Evolutionary conservation across 2,797 vertebrate species (phyloP).

Genomic region (Oryzias dopingdopingensis): DNA sequence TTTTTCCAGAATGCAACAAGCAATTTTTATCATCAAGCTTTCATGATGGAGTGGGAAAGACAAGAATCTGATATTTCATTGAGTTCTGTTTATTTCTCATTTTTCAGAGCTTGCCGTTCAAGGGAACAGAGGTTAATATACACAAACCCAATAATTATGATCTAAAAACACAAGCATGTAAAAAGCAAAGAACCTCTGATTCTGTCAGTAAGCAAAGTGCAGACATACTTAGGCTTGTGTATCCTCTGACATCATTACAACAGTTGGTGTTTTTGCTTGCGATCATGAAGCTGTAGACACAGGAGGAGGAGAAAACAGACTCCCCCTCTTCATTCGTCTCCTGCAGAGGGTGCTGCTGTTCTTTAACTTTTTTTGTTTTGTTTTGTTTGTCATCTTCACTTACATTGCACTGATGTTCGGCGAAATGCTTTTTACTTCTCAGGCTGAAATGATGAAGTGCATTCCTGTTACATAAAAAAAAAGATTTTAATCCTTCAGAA

Average conservation of each 20-base stretch:
- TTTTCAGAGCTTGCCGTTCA: too few relatives aligned
- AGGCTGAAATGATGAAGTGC: constrained; percentile 29
- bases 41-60: too few relatives aligned
- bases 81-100: too few relatives aligned
- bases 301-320: not conserved
- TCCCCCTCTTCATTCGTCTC: constrained; percentile 39
- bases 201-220: too few relatives aligned
- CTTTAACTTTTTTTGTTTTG: constrained; percentile 40
- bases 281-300: not conserved
- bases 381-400: constrained; percentile 3
- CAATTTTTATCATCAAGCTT: too few relatives aligned
- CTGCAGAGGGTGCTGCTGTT: constrained; percentile 76
- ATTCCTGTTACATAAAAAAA: constrained; percentile 25
- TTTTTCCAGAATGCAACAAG: too few relatives aligned
- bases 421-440: constrained; percentile 7
- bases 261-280: not conserved
- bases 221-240: too few relatives aligned
- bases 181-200: too few relatives aligned
- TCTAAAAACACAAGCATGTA: too few relatives aligned
- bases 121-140: too few relatives aligned
- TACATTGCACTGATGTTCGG: constrained; percentile 4
- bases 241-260: not conserved
- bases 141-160: too few relatives aligned
- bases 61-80: too few relatives aligned
- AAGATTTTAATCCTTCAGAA: constrained; percentile 1